Conservation (phyloP, 2,113 vertebrate species). For the Dryoscopus gambensis region DNA sequence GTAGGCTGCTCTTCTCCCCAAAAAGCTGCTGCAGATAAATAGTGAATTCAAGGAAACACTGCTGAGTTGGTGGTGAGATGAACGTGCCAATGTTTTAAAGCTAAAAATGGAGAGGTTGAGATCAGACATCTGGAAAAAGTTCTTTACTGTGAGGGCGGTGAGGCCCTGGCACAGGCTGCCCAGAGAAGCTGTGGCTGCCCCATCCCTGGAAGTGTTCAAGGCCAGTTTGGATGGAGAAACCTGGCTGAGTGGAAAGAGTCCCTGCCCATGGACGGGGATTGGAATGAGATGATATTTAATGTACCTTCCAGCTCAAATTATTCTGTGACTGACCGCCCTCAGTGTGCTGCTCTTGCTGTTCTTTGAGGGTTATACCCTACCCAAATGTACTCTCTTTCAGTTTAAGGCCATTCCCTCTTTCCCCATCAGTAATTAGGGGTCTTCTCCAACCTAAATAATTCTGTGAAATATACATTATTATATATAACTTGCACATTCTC, state of each 20-base stretch:
- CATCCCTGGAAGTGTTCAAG: not conserved
- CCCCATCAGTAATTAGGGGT: not conserved
- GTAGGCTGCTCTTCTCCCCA: not conserved
- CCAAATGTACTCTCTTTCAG: not conserved
- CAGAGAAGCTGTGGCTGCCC: not conserved
- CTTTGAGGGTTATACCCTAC: not conserved
- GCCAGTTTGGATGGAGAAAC: not conserved
- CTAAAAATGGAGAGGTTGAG: not conserved
- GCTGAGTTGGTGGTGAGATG: not conserved
- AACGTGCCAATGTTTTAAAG: not conserved
- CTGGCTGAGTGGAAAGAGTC: too few relatives aligned
- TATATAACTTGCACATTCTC: accelerated
- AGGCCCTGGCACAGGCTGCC: not conserved
- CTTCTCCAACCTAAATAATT: not conserved
- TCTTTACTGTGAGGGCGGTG: not conserved
- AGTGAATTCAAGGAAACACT: too few relatives aligned
- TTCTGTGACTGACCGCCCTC: not conserved
- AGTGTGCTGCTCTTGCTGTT: not conserved
- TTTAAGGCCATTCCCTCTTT: not conserved
- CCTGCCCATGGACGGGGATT: not conserved
- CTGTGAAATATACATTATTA: too few relatives aligned
- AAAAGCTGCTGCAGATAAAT: not conserved
- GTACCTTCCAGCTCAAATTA: not conserved
- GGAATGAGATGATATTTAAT: not conserved
- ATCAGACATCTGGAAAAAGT: too few relatives aligned